Evolutionary conservation across 1,140 invertebrate genomes (phyloP).

Genomic region (Bradysia coprophila): DNA sequence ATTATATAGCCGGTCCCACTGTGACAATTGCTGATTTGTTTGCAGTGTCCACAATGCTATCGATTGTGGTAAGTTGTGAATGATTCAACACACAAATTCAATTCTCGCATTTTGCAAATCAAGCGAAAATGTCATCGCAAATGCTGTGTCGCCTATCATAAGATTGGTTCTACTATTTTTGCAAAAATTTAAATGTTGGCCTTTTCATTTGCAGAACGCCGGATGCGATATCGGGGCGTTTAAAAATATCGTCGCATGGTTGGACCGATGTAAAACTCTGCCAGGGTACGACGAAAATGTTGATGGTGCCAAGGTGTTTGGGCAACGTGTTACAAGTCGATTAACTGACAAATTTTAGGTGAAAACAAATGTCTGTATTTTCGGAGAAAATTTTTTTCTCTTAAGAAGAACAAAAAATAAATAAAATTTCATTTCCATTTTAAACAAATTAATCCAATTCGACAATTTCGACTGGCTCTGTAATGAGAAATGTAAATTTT

Average conservation of each 20-base stretch:
- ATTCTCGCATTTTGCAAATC: no score
- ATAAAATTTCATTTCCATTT: no score
- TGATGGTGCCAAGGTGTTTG: slow-evolving; percentile 30
- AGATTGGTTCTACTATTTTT: neutral
- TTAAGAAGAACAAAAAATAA: no score
- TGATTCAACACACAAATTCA: no score
- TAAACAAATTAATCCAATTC: no score
- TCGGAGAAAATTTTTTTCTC: no score
- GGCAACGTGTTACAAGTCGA: slow-evolving; percentile 30
- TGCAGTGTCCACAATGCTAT: slow-evolving; percentile 29
- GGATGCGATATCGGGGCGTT: slow-evolving; percentile 44
- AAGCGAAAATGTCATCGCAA: no score
- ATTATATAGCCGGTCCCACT: slow-evolving; percentile 36
- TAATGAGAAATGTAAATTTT: no score
- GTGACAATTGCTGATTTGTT: slow-evolving; percentile 45
- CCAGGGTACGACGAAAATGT: slow-evolving; percentile 32
- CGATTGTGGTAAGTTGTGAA: slow-evolving; percentile 30
- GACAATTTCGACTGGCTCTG: no score
- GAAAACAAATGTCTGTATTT: no score
- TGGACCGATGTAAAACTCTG: slow-evolving; percentile 31
- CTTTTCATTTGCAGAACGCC: slow-evolving; percentile 29
- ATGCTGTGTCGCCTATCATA: no score
- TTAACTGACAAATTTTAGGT: slow-evolving; percentile 14
- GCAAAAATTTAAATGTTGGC: neutral
- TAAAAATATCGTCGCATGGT: slow-evolving; percentile 42